Evolutionary conservation across 2,113 vertebrate genomes (phyloP), one percentile per base, ranked within the genome.

Genomic region (Emydocephalus ijimae): DNA sequence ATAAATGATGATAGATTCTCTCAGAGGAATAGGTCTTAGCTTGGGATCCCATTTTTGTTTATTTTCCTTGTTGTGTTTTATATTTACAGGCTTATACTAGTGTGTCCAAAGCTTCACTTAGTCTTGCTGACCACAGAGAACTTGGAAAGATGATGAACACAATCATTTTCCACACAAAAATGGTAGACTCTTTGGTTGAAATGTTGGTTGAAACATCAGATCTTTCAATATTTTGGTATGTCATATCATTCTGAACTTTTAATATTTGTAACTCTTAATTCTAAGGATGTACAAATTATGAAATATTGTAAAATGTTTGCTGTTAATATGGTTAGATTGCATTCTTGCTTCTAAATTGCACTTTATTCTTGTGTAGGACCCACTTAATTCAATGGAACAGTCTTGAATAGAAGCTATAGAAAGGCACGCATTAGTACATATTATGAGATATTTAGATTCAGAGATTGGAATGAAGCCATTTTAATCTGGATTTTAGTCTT

Each of bases 71-170:
- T 20, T 54, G 26, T 50, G 26, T 89, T 91, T 29, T 64, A 45
- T 90, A 89, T 91, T 91, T 92, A 43, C 91, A 99, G 99, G 99
- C 99, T 45, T 99, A 99, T 96, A 99, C 99, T 85, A 99, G 99
- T 45, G 99, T 99, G 91, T 99, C 99, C 55, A 99, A 99, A 97
- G 99, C 99, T 94, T 99, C 99, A 0, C 98, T 99, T 48, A 97
- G 99, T 64, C 98, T 99, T 20, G 98, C 98, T 0, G 99, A 99
- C 96, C 99, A 99, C 94, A 98, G 98, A 95, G 99, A 99, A 96
- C 98, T 99, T n/a, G 99, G 99, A 90, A 99, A 99, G 95, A 99
- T 99, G 99, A 99, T 99, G 99, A 99, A 99, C 97, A 99, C 99
- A 85, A 99, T 99, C 89, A 99, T 99, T 97, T 99, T 99, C 96